phyloP scores from a whole-genome alignment of 2,888 invertebrate species.

The Polyommatus iphigenia region DNA sequence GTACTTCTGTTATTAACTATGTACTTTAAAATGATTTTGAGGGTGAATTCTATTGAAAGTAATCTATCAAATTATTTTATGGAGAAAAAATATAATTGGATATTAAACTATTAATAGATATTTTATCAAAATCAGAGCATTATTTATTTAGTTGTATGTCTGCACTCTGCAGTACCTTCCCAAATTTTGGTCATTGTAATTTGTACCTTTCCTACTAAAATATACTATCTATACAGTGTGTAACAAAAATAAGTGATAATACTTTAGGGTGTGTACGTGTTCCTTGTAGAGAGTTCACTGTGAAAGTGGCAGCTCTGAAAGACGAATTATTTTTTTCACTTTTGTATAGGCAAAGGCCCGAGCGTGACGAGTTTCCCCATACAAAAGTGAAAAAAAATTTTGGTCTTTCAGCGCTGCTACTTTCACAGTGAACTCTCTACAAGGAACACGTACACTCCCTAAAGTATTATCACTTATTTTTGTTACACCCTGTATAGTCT shows the following conservation, averaged over 20 bases:
- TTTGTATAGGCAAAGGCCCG: too few relatives aligned
- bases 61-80: neutral
- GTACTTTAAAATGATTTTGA: neutral
- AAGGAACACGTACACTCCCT: too few relatives aligned
- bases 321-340: too few relatives aligned
- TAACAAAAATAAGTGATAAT: too few relatives aligned
- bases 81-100: neutral
- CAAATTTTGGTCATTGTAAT: slow-evolving; percentile 9
- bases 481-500: neutral
- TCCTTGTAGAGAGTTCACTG: too few relatives aligned
- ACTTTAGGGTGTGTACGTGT: too few relatives aligned
- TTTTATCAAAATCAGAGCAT: neutral
- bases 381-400: too few relatives aligned
- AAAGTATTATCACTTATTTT: too few relatives aligned
- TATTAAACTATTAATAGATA: slow-evolving; percentile 2
- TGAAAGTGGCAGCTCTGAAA: too few relatives aligned
- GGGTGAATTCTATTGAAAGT: neutral
- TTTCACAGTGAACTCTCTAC: too few relatives aligned
- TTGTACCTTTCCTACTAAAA: slow-evolving; percentile 11
- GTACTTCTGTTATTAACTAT: neutral
- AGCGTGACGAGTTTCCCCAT: too few relatives aligned
- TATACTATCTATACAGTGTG: neutral
- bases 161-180: neutral
- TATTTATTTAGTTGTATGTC: neutral
- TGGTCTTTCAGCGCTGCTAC: too few relatives aligned